phyloP scores from a whole-genome alignment of 1,140 invertebrate species.

The Mycetomoellerius zeteki region DNA sequence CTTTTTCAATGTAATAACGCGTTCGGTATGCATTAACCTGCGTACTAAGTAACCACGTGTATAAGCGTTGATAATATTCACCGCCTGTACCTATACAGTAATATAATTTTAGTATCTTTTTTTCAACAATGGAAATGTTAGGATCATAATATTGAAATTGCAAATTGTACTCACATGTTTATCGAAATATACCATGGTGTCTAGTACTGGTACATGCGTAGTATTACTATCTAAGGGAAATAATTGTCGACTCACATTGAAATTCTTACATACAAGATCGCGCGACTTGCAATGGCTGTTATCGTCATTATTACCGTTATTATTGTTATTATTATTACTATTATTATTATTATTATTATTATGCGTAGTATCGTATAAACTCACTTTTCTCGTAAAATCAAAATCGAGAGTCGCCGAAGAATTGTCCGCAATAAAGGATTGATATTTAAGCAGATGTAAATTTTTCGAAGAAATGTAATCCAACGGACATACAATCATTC shows the following conservation, averaged over 20 bases:
- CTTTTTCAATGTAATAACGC: slow-evolving; percentile 93
- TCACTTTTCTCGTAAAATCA: neutral
- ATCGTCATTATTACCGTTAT: slow-evolving; percentile 54
- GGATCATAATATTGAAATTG: slow-evolving; percentile 30
- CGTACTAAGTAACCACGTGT: slow-evolving; percentile 93
- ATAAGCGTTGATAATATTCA: slow-evolving; percentile 90
- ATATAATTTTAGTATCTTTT: slow-evolving; percentile 17
- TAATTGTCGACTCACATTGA: slow-evolving; percentile 79
- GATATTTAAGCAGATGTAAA: slow-evolving; percentile 3
- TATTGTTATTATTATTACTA: neutral
- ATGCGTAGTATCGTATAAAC: neutral
- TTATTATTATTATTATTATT: slow-evolving; percentile 38
- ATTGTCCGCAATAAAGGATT: neutral
- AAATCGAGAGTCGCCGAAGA: neutral
- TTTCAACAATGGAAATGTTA: neutral
- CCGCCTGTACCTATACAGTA: slow-evolving; percentile 88
- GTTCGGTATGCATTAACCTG: slow-evolving; percentile 92
- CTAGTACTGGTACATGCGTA: slow-evolving; percentile 72
- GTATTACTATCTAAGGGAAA: slow-evolving; percentile 81
- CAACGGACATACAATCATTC: slow-evolving; percentile 71
- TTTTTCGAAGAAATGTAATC: slow-evolving; percentile 70
- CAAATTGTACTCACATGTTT: slow-evolving; percentile 81
- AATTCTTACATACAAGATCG: slow-evolving; percentile 67
- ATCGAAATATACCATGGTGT: slow-evolving; percentile 76
- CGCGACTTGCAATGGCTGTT: slow-evolving; percentile 28